phyloP scores from a whole-genome alignment of 2,113 vertebrate species.

The Myrmecophaga tridactyla region DNA sequence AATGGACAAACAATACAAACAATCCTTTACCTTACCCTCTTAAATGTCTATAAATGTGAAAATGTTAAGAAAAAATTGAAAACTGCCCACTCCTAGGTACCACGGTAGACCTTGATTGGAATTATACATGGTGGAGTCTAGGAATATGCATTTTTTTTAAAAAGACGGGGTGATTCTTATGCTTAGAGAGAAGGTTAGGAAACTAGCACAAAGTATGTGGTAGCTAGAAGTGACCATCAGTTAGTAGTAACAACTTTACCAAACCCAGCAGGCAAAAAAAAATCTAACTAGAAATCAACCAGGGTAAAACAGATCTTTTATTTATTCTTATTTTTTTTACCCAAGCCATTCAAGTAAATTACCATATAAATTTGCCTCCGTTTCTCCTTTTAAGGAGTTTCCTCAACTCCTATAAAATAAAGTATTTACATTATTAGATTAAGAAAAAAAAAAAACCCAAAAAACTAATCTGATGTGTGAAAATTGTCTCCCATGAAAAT shows the following conservation, averaged over 20 bases:
- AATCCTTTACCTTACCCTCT: not conserved
- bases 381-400: not conserved
- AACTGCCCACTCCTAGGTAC: not conserved
- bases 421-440: not conserved
- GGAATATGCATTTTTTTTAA: not conserved
- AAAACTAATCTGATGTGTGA: not conserved
- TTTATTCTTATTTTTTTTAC: not conserved
- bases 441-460: not conserved
- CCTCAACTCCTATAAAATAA: not conserved
- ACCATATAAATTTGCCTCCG: not conserved
- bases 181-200: not conserved
- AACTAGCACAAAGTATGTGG: not conserved
- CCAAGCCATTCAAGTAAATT: not conserved
- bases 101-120: not conserved
- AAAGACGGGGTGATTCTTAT: not conserved
- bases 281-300: not conserved
- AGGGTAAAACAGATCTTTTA: not conserved
- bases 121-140: too few species aligned
- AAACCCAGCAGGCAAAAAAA: not conserved
- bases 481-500: not conserved
- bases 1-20: not conserved
- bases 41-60: not conserved
- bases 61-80: not conserved
- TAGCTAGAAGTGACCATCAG: not conserved
- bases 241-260: not conserved